Base-by-base conservation (phyloP, 1,140 invertebrate genomes). In the Lucilia cuprina region DNA sequence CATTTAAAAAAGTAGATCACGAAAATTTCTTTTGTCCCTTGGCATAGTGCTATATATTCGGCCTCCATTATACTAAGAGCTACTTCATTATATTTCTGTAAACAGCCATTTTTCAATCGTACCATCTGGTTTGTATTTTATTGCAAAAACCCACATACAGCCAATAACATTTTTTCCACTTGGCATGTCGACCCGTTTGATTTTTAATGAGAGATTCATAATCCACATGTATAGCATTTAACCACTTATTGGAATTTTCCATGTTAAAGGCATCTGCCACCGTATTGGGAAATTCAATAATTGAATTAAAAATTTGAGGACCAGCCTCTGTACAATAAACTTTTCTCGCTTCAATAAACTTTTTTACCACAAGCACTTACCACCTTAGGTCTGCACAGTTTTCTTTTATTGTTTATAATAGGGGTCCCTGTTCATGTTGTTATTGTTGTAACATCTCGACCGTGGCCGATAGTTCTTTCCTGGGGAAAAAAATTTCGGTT, bases 1-100 rank as follows among this genome's bases (percentile, higher is more conserved):
- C 47, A 83, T 77, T 83, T 91, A 74, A 70, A 41, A 5, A 0
- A 90, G 80, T 10, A 92, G 85, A 47, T 84, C 83, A 83, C 85
- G 86, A 47, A 90, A 1, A 89, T 85, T 85, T 92, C 91, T 86
- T 91, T 91, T 8, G 88, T 80, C 5, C 88, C 89, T 85, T 89
- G 87, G 50, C 87, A 84, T 12, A 90, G 85, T 19, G 91, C 91
- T 12, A 93, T 88, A 85, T 41, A 35, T 41, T 41, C 35, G 8
- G 35, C 35, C 35, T 41, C 35, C 35, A 41, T 41, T 41, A 8
- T 92, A 93, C 92, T 92, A 74, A 92, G 86, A 35, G 92, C 89
- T 12, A 92, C 91, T 19, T 87, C 87, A 35, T 74, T 74, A 50
- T 47, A 50, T 49, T 77, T 50, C 41, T 83, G 83, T 5, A 14